These are phyloP conservation scores for Gouania willdenowi DNA, from an alignment of 2,797 vertebrate species.

Conservation along the genomic window DNA sequence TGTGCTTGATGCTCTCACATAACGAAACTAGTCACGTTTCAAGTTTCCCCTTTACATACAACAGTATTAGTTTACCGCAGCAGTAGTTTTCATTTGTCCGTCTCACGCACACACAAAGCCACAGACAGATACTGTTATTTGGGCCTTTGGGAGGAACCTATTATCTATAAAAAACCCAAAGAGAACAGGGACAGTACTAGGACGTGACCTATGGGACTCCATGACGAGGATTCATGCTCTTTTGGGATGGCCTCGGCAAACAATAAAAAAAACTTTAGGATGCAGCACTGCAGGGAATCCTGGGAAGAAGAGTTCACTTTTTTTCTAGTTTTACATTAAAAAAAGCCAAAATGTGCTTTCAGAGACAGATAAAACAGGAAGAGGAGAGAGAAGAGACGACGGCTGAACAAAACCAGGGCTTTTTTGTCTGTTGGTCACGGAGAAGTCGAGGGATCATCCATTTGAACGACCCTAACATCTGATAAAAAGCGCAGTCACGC, in stretches of 20 bases:
- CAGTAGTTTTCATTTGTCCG: constrained; percentile 21
- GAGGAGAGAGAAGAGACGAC: constrained; percentile 26
- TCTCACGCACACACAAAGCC: not conserved
- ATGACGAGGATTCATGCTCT: constrained; percentile 46
- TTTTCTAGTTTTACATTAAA: constrained; percentile 35
- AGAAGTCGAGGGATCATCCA: constrained; percentile 58
- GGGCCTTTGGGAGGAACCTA: constrained; percentile 30
- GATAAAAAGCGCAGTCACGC: constrained; percentile 67
- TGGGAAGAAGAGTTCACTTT: constrained; percentile 29
- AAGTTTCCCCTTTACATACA: constrained; percentile 12
- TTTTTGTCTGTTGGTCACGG: constrained; percentile 65
- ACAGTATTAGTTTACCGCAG: constrained; percentile 14
- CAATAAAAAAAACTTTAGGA: constrained; percentile 40
- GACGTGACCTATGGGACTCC: constrained; percentile 33
- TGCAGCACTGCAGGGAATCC: constrained; percentile 54
- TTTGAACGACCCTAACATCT: constrained; percentile 63
- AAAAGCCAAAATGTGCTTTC: constrained; percentile 67
- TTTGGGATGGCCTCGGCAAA: constrained; percentile 15
- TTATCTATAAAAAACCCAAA: constrained; percentile 51
- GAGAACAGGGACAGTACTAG: constrained; percentile 20
- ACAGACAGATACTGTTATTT: constrained; percentile 1
- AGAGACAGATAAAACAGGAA: constrained; percentile 42
- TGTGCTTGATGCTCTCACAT: no score
- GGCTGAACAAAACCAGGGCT: constrained; percentile 44
- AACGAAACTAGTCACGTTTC: no score